Conservation (phyloP, 2,888 invertebrate species). For the Automeris io region DNA sequence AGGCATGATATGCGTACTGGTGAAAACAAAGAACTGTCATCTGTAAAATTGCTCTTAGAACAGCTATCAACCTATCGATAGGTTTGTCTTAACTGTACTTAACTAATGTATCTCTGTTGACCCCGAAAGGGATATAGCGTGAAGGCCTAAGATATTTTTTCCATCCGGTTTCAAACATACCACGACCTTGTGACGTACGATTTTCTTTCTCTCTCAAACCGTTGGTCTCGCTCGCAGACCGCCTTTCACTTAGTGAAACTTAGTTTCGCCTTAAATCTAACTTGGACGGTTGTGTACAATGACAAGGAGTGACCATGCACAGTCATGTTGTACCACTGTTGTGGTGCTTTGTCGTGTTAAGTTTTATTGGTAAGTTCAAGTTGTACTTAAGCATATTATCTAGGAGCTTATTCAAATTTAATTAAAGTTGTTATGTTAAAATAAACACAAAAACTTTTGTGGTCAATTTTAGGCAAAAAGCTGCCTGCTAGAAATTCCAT, state of each 20-base stretch:
- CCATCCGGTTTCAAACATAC: conserved; percentile 3
- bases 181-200: conserved; percentile 26
- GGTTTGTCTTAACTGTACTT: too few species aligned
- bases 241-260: conserved; percentile 60
- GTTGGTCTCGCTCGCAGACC: conserved; percentile 32
- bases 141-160: too few species aligned
- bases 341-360: conserved; percentile 40
- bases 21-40: too few species aligned
- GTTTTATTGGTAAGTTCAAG: conserved; percentile 15
- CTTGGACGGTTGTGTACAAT: conserved; percentile 29
- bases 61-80: too few species aligned
- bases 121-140: too few species aligned
- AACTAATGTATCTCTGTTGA: too few species aligned
- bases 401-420: conserved; percentile 12
- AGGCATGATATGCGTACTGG: too few species aligned
- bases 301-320: conserved; percentile 23
- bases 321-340: conserved; percentile 61
- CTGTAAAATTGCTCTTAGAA: too few species aligned
- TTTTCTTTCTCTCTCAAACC: conserved; percentile 27
- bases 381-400: background rate
- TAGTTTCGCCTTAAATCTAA: conserved; percentile 14
- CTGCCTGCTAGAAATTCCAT: too few species aligned
- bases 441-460: too few species aligned
- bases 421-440: too few species aligned
- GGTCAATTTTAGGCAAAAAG: too few species aligned